Conservation (phyloP, 2,797 vertebrate genomes). For the Notoglanidium macrostoma region DNA sequence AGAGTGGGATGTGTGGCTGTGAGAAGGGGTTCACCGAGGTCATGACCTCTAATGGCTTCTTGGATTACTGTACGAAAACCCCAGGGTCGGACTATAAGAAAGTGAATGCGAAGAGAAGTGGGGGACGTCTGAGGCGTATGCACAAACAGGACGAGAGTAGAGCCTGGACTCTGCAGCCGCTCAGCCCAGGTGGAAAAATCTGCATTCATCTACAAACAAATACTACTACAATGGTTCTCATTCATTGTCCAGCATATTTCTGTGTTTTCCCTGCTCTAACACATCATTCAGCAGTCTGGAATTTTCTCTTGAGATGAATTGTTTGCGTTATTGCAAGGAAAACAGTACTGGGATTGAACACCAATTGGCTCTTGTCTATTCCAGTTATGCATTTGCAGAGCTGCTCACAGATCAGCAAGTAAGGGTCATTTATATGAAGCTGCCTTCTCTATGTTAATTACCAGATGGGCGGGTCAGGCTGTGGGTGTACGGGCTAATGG, state of each 20-base stretch:
- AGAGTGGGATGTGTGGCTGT: slow-evolving; percentile 84
- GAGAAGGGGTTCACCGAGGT: slow-evolving; percentile 83
- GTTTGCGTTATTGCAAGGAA: not conserved
- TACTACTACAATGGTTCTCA: not conserved
- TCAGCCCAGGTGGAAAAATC: slow-evolving; percentile 77
- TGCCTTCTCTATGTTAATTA: slow-evolving; percentile 55
- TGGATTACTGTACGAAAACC: slow-evolving; percentile 85
- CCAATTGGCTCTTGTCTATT: not conserved
- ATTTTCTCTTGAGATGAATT: not conserved
- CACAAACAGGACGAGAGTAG: slow-evolving; percentile 82
- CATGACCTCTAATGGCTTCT: slow-evolving; percentile 81
- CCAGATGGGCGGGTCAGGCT: slow-evolving; percentile 84
- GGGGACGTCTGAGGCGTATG: slow-evolving; percentile 79
- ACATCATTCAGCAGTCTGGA: not conserved
- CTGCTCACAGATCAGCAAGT: slow-evolving; percentile 23
- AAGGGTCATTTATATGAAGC: slow-evolving; percentile 22
- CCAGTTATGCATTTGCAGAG: not conserved
- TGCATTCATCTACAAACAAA: not conserved
- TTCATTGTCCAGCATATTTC: not conserved
- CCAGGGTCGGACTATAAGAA: slow-evolving; percentile 83
- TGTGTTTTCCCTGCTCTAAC: not conserved
- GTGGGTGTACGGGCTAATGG: slow-evolving; percentile 85
- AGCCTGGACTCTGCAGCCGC: slow-evolving; percentile 84
- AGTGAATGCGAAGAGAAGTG: slow-evolving; percentile 80
- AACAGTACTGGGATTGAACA: not conserved